Evolutionary conservation across 23 tunicate species (phyloP), one percentile per base, ranked within the genome.

Genomic region (Halocynthia aurantium): DNA sequence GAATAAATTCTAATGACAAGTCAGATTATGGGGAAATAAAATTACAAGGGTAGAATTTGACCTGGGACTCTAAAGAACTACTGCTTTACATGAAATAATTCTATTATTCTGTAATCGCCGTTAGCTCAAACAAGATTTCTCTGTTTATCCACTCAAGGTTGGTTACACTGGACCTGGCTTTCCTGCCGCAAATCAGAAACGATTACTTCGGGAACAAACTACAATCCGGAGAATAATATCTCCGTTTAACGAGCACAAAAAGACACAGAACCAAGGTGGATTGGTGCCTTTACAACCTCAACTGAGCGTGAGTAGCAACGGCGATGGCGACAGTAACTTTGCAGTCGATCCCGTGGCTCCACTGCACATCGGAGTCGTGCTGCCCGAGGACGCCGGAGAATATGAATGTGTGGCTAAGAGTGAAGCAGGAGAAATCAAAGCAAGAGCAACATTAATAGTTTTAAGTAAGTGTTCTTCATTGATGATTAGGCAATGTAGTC

Each of bases 361-460:
- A 20, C 69, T 89, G 72, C 83, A 89, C 64, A 81, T 89, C 66
- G 57, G 44, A n/a, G 60, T 72, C 40, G 88, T 89, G 52, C 75
- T 72, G 40, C 88, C 88, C 6, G 67, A 54, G n/a, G 96, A 89
- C 20, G 84, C 85, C 7, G 96, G 96, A 22, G 81, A 79, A 51
- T 89, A 89, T 69, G 86, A 82, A 53, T 89, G 96, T 75, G 86
- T 80, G 13, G 96, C 87, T 10, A 52, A 75, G 67, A 79, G 82
- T 50, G 65, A 17, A 7, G 96, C 69, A 12, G 96, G 96, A 17
- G 49, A 49, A 58, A 75, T 80, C 55, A 68, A 78, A 8, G 88
- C 84, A 10, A 72, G 60, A 57, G 96, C 82, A 9, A 80, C 82
- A n/a, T 67, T 89, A 22, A 84, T 81, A 7, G 96, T 89, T 20